Conservation (phyloP, 1,140 invertebrate species). For the Pararge aegeria region DNA sequence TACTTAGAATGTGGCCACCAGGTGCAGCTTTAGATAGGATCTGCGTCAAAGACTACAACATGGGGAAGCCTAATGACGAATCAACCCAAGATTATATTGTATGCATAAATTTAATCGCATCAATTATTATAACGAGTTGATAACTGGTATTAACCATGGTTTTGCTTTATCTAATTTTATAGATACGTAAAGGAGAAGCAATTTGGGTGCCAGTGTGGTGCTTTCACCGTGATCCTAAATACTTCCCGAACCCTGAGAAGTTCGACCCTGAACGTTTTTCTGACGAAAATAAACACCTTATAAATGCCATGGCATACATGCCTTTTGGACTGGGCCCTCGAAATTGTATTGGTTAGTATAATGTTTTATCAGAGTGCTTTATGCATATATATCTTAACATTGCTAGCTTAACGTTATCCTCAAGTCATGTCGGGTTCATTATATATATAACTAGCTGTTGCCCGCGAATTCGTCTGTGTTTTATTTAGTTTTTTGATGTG, state of each 20-base stretch:
- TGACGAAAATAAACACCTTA: conserved; percentile 75
- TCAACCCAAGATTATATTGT: conserved; percentile 50
- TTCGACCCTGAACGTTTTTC: conserved; percentile 82
- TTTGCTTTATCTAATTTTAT: neutral
- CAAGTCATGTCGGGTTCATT: too few species aligned
- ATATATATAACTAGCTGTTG: too few species aligned
- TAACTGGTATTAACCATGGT: too few species aligned
- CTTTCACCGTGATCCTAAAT: conserved; percentile 37
- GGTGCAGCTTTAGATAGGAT: conserved; percentile 61
- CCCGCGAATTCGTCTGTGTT: too few species aligned
- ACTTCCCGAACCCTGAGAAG: conserved; percentile 78
- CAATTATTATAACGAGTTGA: neutral
- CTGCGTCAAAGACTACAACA: conserved; percentile 70
- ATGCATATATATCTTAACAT: neutral
- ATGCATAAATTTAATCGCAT: conserved; percentile 17
- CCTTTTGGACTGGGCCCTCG: conserved; percentile 83
- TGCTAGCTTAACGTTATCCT: too few species aligned
- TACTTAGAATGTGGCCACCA: conserved; percentile 79
- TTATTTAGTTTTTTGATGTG: too few species aligned
- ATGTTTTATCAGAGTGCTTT: neutral
- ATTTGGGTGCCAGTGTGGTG: conserved; percentile 16
- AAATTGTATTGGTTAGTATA: conserved; percentile 80
- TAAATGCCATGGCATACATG: conserved; percentile 75
- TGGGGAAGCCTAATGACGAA: conserved; percentile 54
- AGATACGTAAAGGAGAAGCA: conserved; percentile 22